Conservation (phyloP, 2,797 vertebrate genomes). For the Crocidura indochinensis region DNA sequence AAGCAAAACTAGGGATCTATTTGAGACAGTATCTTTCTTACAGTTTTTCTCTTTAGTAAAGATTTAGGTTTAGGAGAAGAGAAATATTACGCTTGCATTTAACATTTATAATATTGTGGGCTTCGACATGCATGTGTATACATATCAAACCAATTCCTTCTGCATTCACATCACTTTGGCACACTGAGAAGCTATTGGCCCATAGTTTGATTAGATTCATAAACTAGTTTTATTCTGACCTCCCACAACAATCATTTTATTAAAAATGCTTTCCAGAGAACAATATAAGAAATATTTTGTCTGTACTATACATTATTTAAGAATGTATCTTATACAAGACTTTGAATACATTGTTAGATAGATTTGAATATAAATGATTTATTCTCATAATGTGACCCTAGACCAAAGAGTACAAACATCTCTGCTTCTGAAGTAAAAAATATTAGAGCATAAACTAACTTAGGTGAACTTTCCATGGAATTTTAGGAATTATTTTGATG, state of each 20-base stretch:
- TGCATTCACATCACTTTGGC: neutral
- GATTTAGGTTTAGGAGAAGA: neutral
- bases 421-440: neutral
- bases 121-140: neutral
- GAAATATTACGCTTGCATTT: neutral
- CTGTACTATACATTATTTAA: neutral
- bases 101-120: neutral
- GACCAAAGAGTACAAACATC: neutral
- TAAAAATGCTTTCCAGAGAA: neutral
- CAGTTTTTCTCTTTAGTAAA: too few species aligned
- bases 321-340: neutral
- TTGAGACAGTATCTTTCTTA: too few species aligned
- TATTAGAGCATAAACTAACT: neutral
- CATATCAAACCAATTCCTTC: neutral
- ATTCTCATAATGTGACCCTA: neutral
- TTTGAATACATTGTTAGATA: conserved; percentile 4
- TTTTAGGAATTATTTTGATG: conserved; percentile 12
- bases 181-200: neutral
- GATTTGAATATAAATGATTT: conserved; percentile 42
- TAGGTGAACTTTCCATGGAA: neutral
- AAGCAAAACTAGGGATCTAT: neutral
- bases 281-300: conserved; percentile 1
- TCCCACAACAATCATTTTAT: neutral
- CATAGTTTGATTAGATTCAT: neutral
- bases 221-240: neutral